phyloP scores from a whole-genome alignment of 2,113 vertebrate species.

The Megaptera novaeangliae region DNA sequence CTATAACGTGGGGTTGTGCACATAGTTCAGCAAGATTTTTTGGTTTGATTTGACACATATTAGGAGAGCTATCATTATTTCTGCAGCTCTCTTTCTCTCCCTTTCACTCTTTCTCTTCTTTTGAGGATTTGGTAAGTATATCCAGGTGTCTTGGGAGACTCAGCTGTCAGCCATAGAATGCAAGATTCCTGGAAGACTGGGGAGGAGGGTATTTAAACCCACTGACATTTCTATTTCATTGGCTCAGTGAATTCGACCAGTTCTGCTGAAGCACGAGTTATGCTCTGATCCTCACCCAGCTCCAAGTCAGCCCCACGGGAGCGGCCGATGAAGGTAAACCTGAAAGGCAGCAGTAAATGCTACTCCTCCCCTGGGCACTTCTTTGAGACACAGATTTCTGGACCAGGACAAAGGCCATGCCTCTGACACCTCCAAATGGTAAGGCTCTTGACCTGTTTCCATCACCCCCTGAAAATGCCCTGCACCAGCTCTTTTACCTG shows the following conservation, averaged over 20 bases:
- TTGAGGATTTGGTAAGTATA: not conserved
- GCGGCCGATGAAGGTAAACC: not conserved
- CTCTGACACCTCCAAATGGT: slow-evolving; percentile 8
- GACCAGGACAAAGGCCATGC: not conserved
- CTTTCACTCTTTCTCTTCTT: not conserved
- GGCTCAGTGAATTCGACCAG: not conserved
- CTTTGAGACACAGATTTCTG: not conserved
- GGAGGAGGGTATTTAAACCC: not conserved
- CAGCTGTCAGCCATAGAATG: not conserved
- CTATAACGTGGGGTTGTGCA: not conserved
- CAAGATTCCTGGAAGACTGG: not conserved
- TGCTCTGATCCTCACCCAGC: not conserved
- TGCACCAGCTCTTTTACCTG: slow-evolving; percentile 81
- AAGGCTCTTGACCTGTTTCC: not conserved
- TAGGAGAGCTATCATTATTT: not conserved
- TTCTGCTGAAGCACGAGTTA: slow-evolving; percentile 28
- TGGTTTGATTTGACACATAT: not conserved
- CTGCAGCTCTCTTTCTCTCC: not conserved
- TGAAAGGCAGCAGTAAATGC: not conserved
- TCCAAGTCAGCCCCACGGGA: not conserved
- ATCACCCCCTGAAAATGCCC: not conserved
- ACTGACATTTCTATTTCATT: not conserved
- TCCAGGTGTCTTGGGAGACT: not conserved
- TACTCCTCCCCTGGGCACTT: not conserved
- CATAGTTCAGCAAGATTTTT: not conserved